A percentile compares a stretch with the other conserved stretches of the same genome.
phyloP scores from a whole-genome alignment of 2,797 vertebrate genomes.

The Corythornis leucogaster region DNA sequence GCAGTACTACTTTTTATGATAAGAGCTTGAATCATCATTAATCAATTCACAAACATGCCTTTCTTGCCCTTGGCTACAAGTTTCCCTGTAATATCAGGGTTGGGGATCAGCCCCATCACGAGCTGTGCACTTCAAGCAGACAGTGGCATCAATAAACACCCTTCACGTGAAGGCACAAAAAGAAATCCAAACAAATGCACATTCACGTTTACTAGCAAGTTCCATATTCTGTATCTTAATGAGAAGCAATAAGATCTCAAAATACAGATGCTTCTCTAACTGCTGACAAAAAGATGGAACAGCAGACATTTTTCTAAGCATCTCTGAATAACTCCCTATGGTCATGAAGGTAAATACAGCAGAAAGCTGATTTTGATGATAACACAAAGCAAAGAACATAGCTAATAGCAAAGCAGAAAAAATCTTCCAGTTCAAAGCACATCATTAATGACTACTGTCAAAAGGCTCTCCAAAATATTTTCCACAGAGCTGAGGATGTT shows the following conservation, averaged over 20 bases:
- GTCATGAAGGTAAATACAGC: conserved; percentile 32
- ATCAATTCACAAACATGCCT: background rate
- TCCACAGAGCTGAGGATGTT: conserved; percentile 6
- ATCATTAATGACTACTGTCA: conserved; percentile 45
- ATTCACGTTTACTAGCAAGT: background rate
- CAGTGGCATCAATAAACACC: background rate
- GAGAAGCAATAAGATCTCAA: background rate
- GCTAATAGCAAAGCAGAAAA: conserved; percentile 50
- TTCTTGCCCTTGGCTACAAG: background rate
- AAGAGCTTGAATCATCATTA: background rate
- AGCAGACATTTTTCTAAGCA: background rate
- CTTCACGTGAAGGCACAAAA: background rate
- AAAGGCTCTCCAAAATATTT: conserved; percentile 44
- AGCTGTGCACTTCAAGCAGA: background rate
- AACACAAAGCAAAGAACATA: conserved; percentile 47
- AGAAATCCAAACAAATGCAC: background rate
- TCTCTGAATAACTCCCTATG: conserved; percentile 14
- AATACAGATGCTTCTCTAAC: background rate
- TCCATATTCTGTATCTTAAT: background rate
- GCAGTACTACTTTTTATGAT: background rate
- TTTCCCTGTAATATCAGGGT: background rate
- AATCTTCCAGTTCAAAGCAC: conserved; percentile 58
- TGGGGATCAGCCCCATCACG: background rate
- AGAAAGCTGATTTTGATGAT: conserved; percentile 33
- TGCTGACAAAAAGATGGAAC: background rate